These are phyloP conservation scores for Thaumetopoea pityocampa DNA, from an alignment of 1,140 invertebrate genomes.

Conservation along the genomic window DNA sequence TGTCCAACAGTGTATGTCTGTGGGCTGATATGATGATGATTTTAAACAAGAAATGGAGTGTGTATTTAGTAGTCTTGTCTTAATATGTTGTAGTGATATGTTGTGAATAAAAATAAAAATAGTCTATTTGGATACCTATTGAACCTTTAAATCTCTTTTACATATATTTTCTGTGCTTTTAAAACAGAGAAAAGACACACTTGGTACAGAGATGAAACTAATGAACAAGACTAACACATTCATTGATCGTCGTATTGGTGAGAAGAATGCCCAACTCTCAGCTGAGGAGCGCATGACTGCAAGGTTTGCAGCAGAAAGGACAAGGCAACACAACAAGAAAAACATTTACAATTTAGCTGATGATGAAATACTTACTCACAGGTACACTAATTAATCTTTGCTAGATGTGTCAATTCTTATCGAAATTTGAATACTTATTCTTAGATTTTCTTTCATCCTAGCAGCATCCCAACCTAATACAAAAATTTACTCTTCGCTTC, in stretches of 20 bases:
- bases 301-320: conserved; percentile 87
- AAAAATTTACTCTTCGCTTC: too few relatives aligned
- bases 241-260: conserved; percentile 91
- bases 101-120: too few relatives aligned
- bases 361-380: conserved; percentile 91
- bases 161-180: conserved; percentile 2
- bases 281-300: conserved; percentile 90
- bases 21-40: too few relatives aligned
- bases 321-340: conserved; percentile 81
- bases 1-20: too few relatives aligned
- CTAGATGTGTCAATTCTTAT: too few relatives aligned
- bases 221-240: conserved; percentile 91
- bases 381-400: conserved; percentile 42
- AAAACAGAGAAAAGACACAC: conserved; percentile 82
- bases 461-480: too few relatives aligned
- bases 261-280: conserved; percentile 82
- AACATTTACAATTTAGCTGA: conserved; percentile 90
- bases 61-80: too few relatives aligned
- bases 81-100: too few relatives aligned
- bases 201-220: conserved; percentile 89
- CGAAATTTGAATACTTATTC: too few relatives aligned
- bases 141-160: not conserved
- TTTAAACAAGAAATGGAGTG: too few relatives aligned
- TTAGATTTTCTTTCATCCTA: too few relatives aligned
- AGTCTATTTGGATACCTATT: too few relatives aligned